phyloP scores from a whole-genome alignment of 2,113 vertebrate genomes.

The Sitta europaea region DNA sequence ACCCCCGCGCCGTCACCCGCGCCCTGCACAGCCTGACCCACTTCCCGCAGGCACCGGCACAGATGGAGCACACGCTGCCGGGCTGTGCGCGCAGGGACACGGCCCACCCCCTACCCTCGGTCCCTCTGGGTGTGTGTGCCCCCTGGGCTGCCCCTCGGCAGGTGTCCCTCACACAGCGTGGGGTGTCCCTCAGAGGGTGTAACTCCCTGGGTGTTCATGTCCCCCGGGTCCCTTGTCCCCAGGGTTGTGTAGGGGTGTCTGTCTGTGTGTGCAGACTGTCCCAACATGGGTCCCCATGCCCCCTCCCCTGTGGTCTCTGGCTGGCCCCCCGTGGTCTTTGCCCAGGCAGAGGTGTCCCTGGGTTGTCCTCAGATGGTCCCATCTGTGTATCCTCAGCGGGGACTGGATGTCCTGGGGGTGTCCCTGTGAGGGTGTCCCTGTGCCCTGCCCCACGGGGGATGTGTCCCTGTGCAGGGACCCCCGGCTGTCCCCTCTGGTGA shows the following conservation, averaged over 20 bases:
- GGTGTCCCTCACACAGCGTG: neutral
- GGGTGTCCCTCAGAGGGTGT: no score
- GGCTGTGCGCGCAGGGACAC: neutral
- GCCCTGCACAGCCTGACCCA: neutral
- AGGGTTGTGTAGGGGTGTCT: fast-evolving
- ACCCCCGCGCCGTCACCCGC: neutral
- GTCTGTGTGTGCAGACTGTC: fast-evolving
- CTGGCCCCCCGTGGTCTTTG: fast-evolving
- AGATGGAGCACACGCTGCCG: fast-evolving
- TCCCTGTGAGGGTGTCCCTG: neutral
- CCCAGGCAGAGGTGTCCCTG: neutral
- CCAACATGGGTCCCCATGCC: fast-evolving
- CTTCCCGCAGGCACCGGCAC: neutral
- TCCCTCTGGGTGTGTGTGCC: neutral
- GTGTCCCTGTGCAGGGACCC: neutral
- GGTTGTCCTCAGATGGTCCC: neutral
- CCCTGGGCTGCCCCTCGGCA: neutral
- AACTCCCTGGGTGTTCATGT: fast-evolving
- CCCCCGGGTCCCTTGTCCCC: neutral
- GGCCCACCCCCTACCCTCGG: fast-evolving
- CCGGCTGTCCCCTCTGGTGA: fast-evolving
- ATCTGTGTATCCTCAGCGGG: fast-evolving
- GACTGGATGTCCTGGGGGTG: neutral
- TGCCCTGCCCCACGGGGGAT: neutral
- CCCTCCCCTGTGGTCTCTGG: neutral